Conservation (phyloP, 1,140 invertebrate species). For the Pogonognathellus flavescens region DNA sequence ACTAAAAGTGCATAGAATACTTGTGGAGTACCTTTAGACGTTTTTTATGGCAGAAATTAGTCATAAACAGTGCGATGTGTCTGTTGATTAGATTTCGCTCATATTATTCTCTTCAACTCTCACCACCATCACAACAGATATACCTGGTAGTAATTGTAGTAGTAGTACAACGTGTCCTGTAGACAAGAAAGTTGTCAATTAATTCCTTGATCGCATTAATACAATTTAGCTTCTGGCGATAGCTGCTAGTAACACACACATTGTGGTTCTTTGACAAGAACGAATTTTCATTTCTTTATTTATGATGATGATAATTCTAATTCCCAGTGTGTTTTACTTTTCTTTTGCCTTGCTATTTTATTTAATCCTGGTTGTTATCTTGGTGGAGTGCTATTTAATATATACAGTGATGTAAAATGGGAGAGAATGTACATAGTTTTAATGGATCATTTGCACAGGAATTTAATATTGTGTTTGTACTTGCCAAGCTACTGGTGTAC, state of each 20-base stretch:
- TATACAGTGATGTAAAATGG: too few species aligned
- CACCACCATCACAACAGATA: too few species aligned
- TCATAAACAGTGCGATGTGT: too few species aligned
- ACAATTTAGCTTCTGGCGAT: background rate
- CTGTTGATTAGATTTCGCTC: too few species aligned
- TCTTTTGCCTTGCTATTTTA: too few species aligned
- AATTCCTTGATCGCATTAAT: constrained; percentile 8
- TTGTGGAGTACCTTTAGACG: background rate
- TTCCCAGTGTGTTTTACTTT: too few species aligned
- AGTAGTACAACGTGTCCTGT: background rate
- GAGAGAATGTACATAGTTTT: background rate
- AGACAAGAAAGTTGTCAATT: constrained; percentile 18
- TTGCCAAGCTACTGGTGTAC: background rate
- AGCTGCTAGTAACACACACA: background rate
- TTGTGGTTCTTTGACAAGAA: background rate
- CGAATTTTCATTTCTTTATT: constrained; percentile 13
- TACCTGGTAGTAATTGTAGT: too few species aligned
- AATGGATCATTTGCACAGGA: background rate
- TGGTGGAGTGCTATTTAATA: too few species aligned
- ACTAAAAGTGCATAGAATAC: background rate
- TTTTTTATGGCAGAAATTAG: too few species aligned
- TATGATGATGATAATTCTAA: constrained; percentile 23
- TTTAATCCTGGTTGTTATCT: too few species aligned
- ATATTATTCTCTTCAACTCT: too few species aligned
- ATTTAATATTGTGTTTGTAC: background rate